phyloP scores from a whole-genome alignment of 2,113 vertebrate genomes.

The Prochilodus magdalenae region DNA sequence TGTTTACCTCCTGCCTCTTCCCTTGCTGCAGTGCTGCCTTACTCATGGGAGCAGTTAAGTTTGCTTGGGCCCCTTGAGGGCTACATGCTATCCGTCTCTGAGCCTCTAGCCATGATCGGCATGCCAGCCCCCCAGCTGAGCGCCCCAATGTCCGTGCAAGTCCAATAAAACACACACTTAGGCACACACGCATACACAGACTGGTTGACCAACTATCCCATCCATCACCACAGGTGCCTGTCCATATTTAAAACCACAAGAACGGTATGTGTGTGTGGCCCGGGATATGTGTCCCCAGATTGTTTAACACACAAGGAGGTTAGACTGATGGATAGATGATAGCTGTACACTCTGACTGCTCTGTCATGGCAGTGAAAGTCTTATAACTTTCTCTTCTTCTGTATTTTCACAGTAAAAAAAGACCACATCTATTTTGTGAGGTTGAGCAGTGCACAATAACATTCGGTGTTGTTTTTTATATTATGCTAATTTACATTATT shows the following conservation, averaged over 20 bases:
- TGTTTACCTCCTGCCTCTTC: slow-evolving; percentile 17
- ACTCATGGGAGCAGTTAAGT: slow-evolving; percentile 55
- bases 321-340: slow-evolving; percentile 43
- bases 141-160: slow-evolving; percentile 48
- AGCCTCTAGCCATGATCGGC: slow-evolving; percentile 64
- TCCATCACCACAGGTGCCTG: slow-evolving; percentile 61
- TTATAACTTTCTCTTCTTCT: slow-evolving; percentile 2
- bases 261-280: slow-evolving; percentile 25
- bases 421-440: not conserved
- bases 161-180: slow-evolving; percentile 48
- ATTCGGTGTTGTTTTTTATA: too few species aligned
- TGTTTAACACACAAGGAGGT: slow-evolving; percentile 41
- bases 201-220: slow-evolving; percentile 42
- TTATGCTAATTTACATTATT: too few species aligned
- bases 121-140: slow-evolving; percentile 55
- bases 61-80: slow-evolving; percentile 56
- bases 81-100: slow-evolving; percentile 54
- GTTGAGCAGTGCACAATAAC: too few species aligned
- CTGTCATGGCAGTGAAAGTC: not conserved
- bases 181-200: slow-evolving; percentile 37
- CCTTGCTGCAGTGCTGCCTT: not conserved
- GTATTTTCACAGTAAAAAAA: not conserved
- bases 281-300: slow-evolving; percentile 52
- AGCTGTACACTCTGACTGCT: slow-evolving; percentile 37
- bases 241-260: slow-evolving; percentile 50